Percentiles rank a stretch among this genome's conserved stretches.
Conservation (phyloP, 2,113 vertebrate species). For the Emydocephalus ijimae region DNA sequence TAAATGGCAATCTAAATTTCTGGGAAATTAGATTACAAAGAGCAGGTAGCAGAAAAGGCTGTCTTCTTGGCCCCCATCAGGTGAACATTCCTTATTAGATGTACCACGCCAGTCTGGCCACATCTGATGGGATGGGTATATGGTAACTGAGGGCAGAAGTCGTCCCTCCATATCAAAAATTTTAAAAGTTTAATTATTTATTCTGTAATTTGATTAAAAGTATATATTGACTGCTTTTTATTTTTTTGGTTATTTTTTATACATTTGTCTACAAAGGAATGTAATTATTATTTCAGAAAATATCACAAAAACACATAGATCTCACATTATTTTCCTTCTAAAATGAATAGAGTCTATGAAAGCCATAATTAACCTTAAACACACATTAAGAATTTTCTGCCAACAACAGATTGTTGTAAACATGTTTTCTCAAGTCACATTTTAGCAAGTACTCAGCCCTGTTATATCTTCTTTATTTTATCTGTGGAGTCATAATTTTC, state of each 20-base stretch:
- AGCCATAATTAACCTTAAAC: neutral
- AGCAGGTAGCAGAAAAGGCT: neutral
- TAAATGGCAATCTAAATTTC: neutral
- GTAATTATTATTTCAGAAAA: neutral
- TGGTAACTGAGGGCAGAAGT: neutral
- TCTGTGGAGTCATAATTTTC: neutral
- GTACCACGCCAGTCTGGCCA: neutral
- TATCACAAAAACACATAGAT: neutral
- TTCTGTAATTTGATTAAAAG: neutral
- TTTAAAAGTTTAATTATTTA: neutral
- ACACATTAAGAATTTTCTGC: neutral
- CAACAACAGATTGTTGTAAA: neutral
- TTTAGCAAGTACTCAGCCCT: neutral
- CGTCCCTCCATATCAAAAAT: neutral
- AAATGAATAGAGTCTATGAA: neutral
- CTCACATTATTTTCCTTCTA: neutral
- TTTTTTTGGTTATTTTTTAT: neutral
- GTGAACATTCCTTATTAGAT: neutral
- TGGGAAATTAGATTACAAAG: neutral
- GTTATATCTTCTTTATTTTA: neutral
- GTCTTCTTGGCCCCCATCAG: neutral
- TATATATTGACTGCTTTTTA: neutral
- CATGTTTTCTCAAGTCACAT: neutral
- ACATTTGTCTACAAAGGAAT: neutral
- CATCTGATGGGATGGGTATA: neutral